phyloP scores from a whole-genome alignment of 2,113 vertebrate species.

The Trematocara unimaculatum region DNA sequence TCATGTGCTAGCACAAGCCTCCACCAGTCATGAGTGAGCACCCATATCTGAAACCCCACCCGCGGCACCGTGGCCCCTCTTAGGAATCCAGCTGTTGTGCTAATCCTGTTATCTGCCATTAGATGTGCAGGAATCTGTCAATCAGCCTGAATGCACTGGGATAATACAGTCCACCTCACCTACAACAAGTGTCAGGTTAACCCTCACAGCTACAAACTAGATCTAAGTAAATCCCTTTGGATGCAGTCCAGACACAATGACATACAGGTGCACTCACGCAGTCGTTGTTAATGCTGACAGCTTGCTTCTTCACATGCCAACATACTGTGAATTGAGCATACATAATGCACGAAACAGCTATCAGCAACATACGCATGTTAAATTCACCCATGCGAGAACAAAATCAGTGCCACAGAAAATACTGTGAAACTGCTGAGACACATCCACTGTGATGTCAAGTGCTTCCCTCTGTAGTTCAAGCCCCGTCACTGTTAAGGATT shows the following conservation, averaged over 20 bases:
- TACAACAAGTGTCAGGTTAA: not conserved
- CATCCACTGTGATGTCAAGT: not conserved
- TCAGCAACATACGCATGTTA: not conserved
- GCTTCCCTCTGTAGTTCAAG: not conserved
- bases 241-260: conserved; percentile 1
- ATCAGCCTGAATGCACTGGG: not conserved
- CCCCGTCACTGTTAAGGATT: not conserved
- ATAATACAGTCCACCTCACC: not conserved
- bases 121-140: not conserved
- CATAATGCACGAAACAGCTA: not conserved
- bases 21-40: conserved; percentile 13
- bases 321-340: too few species aligned
- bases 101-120: conserved; percentile 50
- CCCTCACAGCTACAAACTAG: not conserved
- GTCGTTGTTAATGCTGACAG: conserved; percentile 21
- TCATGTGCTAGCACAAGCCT: not conserved
- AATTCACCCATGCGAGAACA: not conserved
- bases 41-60: not conserved
- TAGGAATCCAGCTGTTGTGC: conserved; percentile 10
- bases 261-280: not conserved
- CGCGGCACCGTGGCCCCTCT: not conserved
- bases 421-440: not conserved
- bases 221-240: conserved; percentile 22
- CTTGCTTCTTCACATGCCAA: not conserved
- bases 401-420: not conserved